Conservation (phyloP, 2,113 vertebrate genomes). For the Nibea coibor region DNA sequence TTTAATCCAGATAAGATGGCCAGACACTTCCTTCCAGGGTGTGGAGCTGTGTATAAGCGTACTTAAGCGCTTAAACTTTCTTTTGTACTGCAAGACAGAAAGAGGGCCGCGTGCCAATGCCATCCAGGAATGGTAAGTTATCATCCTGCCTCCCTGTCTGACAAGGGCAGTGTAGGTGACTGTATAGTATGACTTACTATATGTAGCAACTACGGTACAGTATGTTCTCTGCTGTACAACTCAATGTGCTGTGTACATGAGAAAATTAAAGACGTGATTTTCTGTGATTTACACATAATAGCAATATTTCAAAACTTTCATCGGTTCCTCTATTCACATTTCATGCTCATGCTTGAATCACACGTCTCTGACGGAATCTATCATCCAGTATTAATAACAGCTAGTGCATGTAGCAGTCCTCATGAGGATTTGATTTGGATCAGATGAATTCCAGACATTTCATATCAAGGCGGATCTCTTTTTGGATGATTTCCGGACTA, state of each 20-base stretch:
- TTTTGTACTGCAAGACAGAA: not conserved
- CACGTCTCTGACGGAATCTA: not conserved
- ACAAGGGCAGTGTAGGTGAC: not conserved
- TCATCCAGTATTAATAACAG: constrained; percentile 25
- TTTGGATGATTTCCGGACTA: constrained; percentile 2
- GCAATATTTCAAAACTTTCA: too few relatives aligned
- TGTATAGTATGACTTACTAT: too few relatives aligned
- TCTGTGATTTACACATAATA: not conserved
- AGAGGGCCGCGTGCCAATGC: not conserved
- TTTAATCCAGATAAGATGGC: not conserved
- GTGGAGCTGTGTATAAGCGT: not conserved
- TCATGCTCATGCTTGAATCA: not conserved
- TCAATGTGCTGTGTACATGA: not conserved
- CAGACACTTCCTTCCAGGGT: not conserved
- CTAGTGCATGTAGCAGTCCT: constrained; percentile 19
- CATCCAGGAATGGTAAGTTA: constrained; percentile 12
- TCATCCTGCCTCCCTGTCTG: constrained; percentile 26
- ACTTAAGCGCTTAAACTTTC: not conserved
- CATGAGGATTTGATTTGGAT: constrained; percentile 44
- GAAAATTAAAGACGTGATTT: not conserved
- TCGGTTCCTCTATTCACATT: not conserved
- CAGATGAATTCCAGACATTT: constrained; percentile 38
- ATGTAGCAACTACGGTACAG: not conserved
- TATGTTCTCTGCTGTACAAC: not conserved
- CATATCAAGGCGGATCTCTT: not conserved